Evolutionary conservation across 2,888 invertebrate genomes (phyloP), one percentile per base, ranked within the genome.

Genomic region (Automeris io): DNA sequence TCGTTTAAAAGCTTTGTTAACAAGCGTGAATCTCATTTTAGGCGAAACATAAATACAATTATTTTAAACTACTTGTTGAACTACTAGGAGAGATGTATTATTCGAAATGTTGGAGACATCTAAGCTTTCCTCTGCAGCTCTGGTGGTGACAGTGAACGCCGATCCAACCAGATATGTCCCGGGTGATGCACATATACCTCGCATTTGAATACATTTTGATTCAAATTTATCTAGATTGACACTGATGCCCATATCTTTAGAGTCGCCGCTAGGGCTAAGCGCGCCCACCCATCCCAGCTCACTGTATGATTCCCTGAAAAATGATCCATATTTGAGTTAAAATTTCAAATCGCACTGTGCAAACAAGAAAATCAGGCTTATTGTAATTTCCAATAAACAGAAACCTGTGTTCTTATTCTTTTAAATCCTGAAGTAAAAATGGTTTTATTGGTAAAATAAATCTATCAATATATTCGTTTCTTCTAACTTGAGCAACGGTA

Each of bases 101-200:
- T 70, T 68, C 7, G 74, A 63, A 32, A 63, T 43, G 41, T 67
- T 61, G 1, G 75, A 59, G 25, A 67, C 55, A 39, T 65, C 55
- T 7, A 56, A 53, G 29, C 46, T 55, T 38, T 53, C 46, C 29
- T 46, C 55, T 13, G 54, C 58, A 26, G 51, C 47, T 18, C 47
- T 41, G 37, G 70, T 54, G 42, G 69, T 57, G 23, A 77, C 54
- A 7, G 88, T 83, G 60, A 92, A 83, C 35, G 91, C 88, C 7
- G 90, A 85, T 33, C 91, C 91, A 42, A 93, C 80, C 51, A 91
- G 89, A 68, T 91, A 93, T 4, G 91, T 90, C 41, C 93, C 93
- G 21, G 92, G 90, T 23, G 88, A 76, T 18, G 90, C 87, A 49
- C 91, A 81, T 42, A 90, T 81, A 11, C 90, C 91, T 38, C 89